These are phyloP conservation scores for Mayetiola destructor DNA, from an alignment of 2,888 invertebrate species.

Conservation along the genomic window DNA sequence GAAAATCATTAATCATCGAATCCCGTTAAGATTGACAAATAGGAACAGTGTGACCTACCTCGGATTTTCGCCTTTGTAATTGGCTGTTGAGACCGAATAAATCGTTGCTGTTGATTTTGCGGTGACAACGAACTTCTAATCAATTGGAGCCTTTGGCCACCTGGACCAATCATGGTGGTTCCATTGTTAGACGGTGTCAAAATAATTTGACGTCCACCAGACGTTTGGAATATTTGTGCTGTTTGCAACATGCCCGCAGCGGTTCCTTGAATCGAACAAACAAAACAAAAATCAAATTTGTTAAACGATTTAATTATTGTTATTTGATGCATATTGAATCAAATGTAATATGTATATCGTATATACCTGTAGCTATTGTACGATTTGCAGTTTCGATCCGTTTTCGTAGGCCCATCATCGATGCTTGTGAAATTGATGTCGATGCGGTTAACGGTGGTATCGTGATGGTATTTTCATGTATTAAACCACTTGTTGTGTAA, in stretches of 20 bases:
- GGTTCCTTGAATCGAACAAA: no score
- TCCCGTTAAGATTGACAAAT: no score
- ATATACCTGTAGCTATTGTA: not conserved
- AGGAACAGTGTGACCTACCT: no score
- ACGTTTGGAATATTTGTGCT: constrained; percentile 56
- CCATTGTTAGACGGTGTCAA: constrained; percentile 39
- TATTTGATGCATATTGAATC: no score
- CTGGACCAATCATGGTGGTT: constrained; percentile 36
- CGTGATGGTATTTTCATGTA: not conserved
- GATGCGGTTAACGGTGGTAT: constrained; percentile 25
- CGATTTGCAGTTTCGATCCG: constrained; percentile 27
- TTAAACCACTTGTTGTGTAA: not conserved
- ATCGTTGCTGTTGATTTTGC: constrained; percentile 20
- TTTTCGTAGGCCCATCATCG: constrained; percentile 26
- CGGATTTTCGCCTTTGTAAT: no score
- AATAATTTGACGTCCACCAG: constrained; percentile 53
- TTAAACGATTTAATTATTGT: no score
- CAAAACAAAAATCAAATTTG: no score
- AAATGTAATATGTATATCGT: no score
- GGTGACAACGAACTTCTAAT: constrained; percentile 29
- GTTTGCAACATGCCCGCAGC: constrained; percentile 22
- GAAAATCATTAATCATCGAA: no score
- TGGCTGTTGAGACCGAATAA: constrained; percentile 15
- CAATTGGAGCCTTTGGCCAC: constrained; percentile 45
- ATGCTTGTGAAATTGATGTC: constrained; percentile 22